Conservation (phyloP, 2,113 vertebrate genomes). For the Phalacrocorax brasilianus region DNA sequence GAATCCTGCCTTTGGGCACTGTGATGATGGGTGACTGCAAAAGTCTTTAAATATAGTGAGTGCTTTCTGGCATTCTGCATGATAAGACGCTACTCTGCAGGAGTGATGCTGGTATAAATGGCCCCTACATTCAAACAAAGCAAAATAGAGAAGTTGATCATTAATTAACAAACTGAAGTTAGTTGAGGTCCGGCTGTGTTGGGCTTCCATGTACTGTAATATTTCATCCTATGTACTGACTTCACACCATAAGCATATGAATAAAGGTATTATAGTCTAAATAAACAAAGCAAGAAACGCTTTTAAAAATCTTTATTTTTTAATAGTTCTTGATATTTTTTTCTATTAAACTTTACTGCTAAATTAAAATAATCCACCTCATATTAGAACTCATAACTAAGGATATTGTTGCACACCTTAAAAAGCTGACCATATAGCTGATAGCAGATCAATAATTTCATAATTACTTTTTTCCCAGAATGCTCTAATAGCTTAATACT, state of each 20-base stretch:
- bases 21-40: neutral
- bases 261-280: neutral
- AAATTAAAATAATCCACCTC: neutral
- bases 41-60: neutral
- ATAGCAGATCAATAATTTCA: conserved; percentile 1
- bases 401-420: neutral
- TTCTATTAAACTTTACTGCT: neutral
- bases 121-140: neutral
- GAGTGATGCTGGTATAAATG: neutral
- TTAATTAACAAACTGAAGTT: neutral
- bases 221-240: neutral
- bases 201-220: neutral
- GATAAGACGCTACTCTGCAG: neutral
- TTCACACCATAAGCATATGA: neutral
- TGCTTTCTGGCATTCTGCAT: neutral
- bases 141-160: neutral
- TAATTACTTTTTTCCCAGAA: conserved; percentile 6
- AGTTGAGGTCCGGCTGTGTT: neutral
- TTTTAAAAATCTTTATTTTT: neutral
- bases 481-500: neutral
- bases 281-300: neutral
- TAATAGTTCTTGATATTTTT: neutral
- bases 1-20: neutral
- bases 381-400: neutral
- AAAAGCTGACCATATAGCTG: neutral